Evolutionary conservation across 2,797 vertebrate genomes (phyloP).

Genomic region (Circus cinereus): DNA sequence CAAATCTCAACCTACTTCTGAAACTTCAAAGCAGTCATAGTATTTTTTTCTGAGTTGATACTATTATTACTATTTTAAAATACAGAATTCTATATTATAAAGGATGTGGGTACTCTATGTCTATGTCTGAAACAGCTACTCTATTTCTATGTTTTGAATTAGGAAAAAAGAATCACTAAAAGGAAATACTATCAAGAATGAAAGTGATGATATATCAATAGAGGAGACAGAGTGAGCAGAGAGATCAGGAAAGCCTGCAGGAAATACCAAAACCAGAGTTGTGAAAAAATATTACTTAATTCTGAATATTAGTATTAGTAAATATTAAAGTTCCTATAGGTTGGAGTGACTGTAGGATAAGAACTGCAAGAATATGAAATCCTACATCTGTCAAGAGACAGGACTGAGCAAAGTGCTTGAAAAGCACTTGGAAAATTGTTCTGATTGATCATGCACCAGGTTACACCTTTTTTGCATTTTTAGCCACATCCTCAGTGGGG

Average conservation of each 20-base stretch:
- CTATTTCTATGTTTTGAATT: not conserved
- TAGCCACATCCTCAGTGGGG: not conserved
- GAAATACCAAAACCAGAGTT: not conserved
- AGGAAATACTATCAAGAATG: not conserved
- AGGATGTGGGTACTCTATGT: not conserved
- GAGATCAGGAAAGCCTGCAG: not conserved
- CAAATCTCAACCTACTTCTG: not conserved
- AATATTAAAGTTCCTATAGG: not conserved
- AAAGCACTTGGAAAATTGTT: not conserved
- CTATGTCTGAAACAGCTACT: not conserved
- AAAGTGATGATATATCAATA: not conserved
- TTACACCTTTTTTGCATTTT: not conserved
- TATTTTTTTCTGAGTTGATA: not conserved
- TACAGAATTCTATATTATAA: not conserved
- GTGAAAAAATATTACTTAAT: not conserved
- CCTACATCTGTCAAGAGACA: not conserved
- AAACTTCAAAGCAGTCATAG: not conserved
- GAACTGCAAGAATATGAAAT: not conserved
- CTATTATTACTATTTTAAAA: not conserved
- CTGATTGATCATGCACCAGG: not conserved
- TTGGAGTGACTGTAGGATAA: not conserved
- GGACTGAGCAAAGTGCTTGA: not conserved
- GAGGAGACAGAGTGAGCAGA: not conserved
- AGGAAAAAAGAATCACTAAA: not conserved
- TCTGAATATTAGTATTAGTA: not conserved